phyloP scores from a whole-genome alignment of 2,797 vertebrate species.

The Streptopelia turtur region DNA sequence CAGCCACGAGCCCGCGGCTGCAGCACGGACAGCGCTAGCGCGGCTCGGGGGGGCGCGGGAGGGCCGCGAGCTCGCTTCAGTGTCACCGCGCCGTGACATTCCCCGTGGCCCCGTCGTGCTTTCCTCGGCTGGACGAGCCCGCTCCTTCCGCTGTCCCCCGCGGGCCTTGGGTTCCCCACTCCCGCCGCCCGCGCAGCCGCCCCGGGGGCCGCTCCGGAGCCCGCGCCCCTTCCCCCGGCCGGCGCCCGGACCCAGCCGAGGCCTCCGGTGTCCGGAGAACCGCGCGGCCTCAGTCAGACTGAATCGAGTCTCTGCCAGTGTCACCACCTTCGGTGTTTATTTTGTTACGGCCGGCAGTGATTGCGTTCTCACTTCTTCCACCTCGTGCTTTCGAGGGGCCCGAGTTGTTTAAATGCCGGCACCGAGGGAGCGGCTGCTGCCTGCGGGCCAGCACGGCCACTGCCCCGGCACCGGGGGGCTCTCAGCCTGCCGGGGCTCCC shows the following conservation, averaged over 20 bases:
- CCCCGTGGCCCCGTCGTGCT: no score
- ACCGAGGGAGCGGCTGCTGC: rapidly evolving
- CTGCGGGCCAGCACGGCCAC: not conserved
- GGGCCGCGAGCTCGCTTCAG: rapidly evolving
- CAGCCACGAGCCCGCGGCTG: rapidly evolving
- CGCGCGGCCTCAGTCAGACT: not conserved
- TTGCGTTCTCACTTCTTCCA: not conserved
- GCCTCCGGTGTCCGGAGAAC: not conserved
- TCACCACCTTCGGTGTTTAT: not conserved
- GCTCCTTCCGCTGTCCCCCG: not conserved
- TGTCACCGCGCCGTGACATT: rapidly evolving
- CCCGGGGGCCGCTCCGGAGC: not conserved
- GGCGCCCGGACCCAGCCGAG: not conserved
- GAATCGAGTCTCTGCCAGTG: rapidly evolving
- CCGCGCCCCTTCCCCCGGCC: not conserved
- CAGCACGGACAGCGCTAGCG: rapidly evolving
- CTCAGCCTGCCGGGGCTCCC: no score
- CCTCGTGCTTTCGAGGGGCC: not conserved
- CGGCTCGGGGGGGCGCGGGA: not conserved
- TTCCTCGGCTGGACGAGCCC: not conserved
- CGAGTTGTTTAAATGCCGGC: no score
- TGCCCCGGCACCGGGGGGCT: not conserved
- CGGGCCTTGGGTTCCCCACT: not conserved
- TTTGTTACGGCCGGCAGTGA: no score
- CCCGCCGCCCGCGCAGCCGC: not conserved